Base-by-base conservation (phyloP, 2,888 invertebrate species). In the Saturnia japonica region DNA sequence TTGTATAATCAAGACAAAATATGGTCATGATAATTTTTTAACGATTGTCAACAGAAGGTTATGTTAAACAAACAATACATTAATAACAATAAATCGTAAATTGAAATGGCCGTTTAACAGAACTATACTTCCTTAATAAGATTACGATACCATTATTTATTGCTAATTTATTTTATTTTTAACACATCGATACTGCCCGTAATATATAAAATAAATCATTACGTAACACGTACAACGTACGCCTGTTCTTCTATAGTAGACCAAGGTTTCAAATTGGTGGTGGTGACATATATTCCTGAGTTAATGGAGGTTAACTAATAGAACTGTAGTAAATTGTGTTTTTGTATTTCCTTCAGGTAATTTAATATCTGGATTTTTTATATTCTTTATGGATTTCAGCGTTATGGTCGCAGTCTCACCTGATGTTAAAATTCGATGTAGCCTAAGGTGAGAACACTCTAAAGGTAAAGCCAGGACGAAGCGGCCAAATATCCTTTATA, bases 1-100 rank as follows among this genome's bases (percentile, higher is more conserved):
- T n/a, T 64, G n/a, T 64, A 40, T 40, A 40, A 40, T 19, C 1
- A 12, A 40, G 8, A 64, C 19, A 34, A 40, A 64, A 40, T 64
- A 40, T 64, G 64, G 64, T 40, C 34, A 64, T 40, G 64, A 64
- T n/a, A n/a, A 64, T n/a, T 40, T 19, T 40, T 64, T 64, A 64
- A 64, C n/a, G n/a, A 9, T 40, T n/a, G 40, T 64, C n/a, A 64
- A 19, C 40, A 64, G 64, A 64, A 64, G 64, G 64, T 64, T 64
- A 64, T 3, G 40, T 40, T 64, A 7, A 19, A 9, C 34, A 64
- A 64, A 64, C 64, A 64, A 64, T 64, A 40, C 40, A 40, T 11
- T 40, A 64, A 64, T 64, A 64, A 64, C 22, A 28, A 68, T 68
- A 19, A 68, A 47, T 25, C 34, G 51, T 51, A 68, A n/a, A 28